A percentile compares a stretch with the other conserved stretches of the same genome.
These are phyloP conservation scores for Scolanthus callimorphus DNA, from an alignment of 92 coral and sea anemone species.

Conservation along the genomic window DNA sequence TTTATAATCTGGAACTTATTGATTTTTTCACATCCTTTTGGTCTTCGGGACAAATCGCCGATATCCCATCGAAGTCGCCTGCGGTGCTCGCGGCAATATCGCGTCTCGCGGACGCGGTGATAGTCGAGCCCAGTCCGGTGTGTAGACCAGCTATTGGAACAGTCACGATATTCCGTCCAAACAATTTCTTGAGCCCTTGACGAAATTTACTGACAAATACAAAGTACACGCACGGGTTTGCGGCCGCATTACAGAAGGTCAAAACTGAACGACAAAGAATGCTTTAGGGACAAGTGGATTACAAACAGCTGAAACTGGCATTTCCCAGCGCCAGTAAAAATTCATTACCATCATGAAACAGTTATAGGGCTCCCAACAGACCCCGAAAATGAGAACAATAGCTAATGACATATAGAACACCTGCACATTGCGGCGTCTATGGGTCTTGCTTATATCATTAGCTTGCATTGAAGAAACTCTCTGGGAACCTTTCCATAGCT, in stretches of 20 bases:
- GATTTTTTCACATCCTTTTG: too few relatives aligned
- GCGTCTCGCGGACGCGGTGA: neutral
- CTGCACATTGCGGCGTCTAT: slow-evolving; percentile 6
- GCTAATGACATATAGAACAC: slow-evolving; percentile 12
- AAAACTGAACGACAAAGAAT: slow-evolving; percentile 11
- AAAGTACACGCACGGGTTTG: slow-evolving; percentile 23
- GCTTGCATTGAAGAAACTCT: slow-evolving; percentile 3
- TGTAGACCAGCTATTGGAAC: neutral
- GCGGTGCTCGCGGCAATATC: neutral
- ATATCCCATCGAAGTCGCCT: neutral
- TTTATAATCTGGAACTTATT: too few relatives aligned
- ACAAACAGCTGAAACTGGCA: neutral
- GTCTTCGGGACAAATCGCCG: too few relatives aligned
- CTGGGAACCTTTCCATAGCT: slow-evolving; percentile 3
- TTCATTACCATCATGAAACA: neutral
- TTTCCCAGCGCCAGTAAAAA: neutral
- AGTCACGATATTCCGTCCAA: neutral
- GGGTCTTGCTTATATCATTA: slow-evolving; percentile 1
- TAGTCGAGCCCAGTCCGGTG: neutral
- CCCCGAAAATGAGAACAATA: slow-evolving; percentile 4
- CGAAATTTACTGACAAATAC: slow-evolving; percentile 7
- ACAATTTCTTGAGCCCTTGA: slow-evolving; percentile 16
- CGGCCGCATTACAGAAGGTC: slow-evolving; percentile 8
- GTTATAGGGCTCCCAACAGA: slow-evolving; percentile 18
- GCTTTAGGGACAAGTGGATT: neutral